These are phyloP conservation scores for Synergus japonicus DNA, from an alignment of 2,888 invertebrate species.

Conservation along the genomic window DNA sequence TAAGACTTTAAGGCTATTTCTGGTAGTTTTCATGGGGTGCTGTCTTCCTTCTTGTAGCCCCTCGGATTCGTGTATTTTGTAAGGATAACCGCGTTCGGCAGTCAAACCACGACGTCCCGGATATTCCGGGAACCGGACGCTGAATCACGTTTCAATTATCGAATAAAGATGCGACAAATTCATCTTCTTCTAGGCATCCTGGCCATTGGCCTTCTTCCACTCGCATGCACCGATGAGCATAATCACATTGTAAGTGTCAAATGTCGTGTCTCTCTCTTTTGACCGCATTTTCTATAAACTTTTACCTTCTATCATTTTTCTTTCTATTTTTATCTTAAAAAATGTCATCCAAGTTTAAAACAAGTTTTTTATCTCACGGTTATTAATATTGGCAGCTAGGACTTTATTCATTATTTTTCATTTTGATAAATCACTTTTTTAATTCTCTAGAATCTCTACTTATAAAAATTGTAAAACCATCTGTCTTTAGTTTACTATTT, in stretches of 20 bases:
- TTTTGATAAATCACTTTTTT: background rate
- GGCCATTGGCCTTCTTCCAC: constrained; percentile 65
- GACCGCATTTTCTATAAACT: background rate
- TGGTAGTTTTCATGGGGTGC: constrained; percentile 49
- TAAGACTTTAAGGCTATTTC: constrained; percentile 37
- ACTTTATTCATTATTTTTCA: background rate
- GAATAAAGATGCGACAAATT: constrained; percentile 48
- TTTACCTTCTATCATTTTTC: background rate
- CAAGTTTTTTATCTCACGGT: background rate
- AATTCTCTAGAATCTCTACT: background rate
- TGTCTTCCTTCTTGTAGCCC: constrained; percentile 46
- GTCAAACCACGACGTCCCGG: constrained; percentile 5
- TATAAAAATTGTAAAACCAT: background rate
- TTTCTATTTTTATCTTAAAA: background rate
- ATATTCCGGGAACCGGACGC: constrained; percentile 32
- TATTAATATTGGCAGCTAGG: background rate
- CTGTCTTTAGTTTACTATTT: background rate
- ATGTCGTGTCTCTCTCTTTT: constrained; percentile 15
- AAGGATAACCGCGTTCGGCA: background rate
- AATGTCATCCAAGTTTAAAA: background rate
- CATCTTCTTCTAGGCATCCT: constrained; percentile 62
- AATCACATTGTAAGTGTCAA: constrained; percentile 84
- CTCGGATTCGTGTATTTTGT: constrained; percentile 20
- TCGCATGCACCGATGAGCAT: constrained; percentile 84
- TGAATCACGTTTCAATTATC: constrained; percentile 29